These are phyloP conservation scores for Papio anubis DNA, from an alignment of 2,113 vertebrate genomes.

Conservation along the genomic window DNA sequence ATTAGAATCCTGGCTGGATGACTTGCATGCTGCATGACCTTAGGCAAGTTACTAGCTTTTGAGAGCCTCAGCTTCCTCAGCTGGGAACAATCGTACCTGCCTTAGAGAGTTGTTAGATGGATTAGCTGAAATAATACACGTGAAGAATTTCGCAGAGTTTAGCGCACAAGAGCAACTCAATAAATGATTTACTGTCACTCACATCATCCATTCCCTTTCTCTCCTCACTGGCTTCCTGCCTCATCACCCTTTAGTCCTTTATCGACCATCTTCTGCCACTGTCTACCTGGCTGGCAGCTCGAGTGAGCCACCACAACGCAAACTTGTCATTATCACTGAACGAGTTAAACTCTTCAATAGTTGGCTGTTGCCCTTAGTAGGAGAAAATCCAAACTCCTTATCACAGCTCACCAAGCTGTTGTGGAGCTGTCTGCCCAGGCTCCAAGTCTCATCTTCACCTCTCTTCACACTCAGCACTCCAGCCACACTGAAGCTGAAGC, in stretches of 20 bases:
- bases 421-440: neutral
- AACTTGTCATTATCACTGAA: neutral
- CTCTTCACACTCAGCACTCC: neutral
- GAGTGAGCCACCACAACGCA: neutral
- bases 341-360: neutral
- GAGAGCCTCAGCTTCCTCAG: neutral
- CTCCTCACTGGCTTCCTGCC: neutral
- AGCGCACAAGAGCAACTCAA: neutral
- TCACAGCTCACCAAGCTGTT: neutral
- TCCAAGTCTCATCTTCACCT: neutral
- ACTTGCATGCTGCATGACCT: neutral
- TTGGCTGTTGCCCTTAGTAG: neutral
- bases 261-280: neutral
- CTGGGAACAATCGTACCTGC: neutral
- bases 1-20: neutral
- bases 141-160: neutral
- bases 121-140: neutral
- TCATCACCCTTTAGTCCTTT: neutral
- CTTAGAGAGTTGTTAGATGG: neutral
- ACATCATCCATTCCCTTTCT: too few species aligned
- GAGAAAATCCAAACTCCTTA: neutral
- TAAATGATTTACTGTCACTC: too few species aligned
- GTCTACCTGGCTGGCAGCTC: neutral
- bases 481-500: neutral
- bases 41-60: neutral